phyloP scores from a whole-genome alignment of 2,888 invertebrate genomes.

The Thereva nobilitata region DNA sequence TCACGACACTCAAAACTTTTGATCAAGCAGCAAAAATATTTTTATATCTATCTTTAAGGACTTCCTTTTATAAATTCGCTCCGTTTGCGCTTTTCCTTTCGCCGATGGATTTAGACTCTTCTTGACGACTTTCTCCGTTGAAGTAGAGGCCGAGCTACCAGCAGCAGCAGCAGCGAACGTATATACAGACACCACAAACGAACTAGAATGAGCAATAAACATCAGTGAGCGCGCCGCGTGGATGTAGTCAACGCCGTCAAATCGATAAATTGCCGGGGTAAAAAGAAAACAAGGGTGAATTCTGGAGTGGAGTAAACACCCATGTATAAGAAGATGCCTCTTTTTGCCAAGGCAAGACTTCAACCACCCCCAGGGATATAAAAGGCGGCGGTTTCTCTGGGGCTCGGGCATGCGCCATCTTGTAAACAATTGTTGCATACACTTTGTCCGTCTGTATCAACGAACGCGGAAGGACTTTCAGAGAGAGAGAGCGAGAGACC shows the following conservation, averaged over 20 bases:
- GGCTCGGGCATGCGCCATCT: constrained; percentile 16
- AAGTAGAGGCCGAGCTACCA: too few relatives aligned
- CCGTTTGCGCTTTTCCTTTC: too few relatives aligned
- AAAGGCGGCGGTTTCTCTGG: not conserved
- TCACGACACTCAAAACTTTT: too few relatives aligned
- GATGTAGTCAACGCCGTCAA: constrained; percentile 20
- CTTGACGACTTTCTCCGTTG: too few relatives aligned
- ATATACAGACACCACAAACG: not conserved
- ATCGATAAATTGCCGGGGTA: constrained; percentile 31
- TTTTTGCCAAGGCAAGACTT: too few relatives aligned
- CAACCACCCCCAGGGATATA: constrained; percentile 1
- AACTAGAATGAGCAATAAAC: constrained; percentile 13
- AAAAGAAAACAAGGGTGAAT: not conserved
- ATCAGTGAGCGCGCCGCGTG: constrained; percentile 8
- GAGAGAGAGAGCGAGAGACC: too few relatives aligned
- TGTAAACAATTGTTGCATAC: constrained; percentile 29
- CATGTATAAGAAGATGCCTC: too few relatives aligned
- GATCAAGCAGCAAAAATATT: too few relatives aligned
- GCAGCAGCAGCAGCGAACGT: too few relatives aligned
- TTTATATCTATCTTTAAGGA: too few relatives aligned
- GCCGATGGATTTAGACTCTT: too few relatives aligned
- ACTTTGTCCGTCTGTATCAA: not conserved
- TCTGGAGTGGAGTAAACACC: not conserved
- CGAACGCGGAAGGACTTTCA: not conserved
- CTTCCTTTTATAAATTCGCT: too few relatives aligned